Evolutionary conservation across 2,888 invertebrate species (phyloP).

Genomic region (Allacma fusca): DNA sequence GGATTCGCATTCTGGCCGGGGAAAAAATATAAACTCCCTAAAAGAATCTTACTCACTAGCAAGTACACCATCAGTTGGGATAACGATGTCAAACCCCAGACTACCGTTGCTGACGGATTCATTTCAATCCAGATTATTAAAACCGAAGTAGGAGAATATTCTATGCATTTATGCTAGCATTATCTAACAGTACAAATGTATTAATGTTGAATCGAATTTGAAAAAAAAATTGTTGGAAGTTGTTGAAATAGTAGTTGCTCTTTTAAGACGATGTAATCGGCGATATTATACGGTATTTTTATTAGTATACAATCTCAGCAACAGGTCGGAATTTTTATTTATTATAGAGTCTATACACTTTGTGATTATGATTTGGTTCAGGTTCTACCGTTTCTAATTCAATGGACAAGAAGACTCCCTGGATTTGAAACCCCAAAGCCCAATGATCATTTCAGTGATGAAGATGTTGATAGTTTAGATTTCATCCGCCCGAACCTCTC

Average conservation of each 20-base stretch:
- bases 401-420: conserved; percentile 25
- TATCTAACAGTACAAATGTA: too few species aligned
- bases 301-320: too few species aligned
- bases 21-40: conserved; percentile 26
- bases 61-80: conserved; percentile 27
- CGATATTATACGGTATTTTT: too few species aligned
- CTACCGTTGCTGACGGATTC: neutral
- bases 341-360: too few species aligned
- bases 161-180: too few species aligned
- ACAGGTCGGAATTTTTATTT: too few species aligned
- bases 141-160: conserved; percentile 25
- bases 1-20: conserved; percentile 39
- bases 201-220: too few species aligned
- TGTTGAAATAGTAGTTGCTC: too few species aligned
- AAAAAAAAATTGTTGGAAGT: too few species aligned
- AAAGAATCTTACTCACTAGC: neutral
- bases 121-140: conserved; percentile 13
- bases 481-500: conserved; percentile 22
- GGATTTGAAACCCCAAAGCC: conserved; percentile 24
- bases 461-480: conserved; percentile 2
- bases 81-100: neutral
- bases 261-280: too few species aligned
- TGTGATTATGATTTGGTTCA: too few species aligned
- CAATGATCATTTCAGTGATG: conserved; percentile 5
- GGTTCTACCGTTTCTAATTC: conserved; percentile 22